Evolutionary conservation across 2,888 invertebrate genomes (phyloP).

Genomic region (Philopedon plagiatum): DNA sequence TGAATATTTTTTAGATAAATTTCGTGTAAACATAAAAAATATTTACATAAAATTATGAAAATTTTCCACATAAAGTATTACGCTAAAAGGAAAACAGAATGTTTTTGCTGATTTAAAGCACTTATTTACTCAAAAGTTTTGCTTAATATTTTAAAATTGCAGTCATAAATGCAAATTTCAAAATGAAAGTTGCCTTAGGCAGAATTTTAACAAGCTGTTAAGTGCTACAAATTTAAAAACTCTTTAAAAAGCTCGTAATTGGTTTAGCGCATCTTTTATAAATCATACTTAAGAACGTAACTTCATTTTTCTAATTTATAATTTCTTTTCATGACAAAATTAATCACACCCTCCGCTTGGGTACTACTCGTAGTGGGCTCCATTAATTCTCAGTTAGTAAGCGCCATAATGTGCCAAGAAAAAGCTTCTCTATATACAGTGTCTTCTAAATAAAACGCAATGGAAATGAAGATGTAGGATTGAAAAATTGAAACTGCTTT

Average conservation of each 20-base stretch:
- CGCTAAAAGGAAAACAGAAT: not conserved
- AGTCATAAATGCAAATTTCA: slow-evolving; percentile 12
- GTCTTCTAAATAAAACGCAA: too few relatives aligned
- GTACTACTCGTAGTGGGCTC: too few relatives aligned
- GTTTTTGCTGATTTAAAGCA: not conserved
- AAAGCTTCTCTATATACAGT: too few relatives aligned
- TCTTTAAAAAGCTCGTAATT: slow-evolving; percentile 11
- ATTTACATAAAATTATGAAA: not conserved
- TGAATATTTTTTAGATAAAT: too few relatives aligned
- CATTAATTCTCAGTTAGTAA: too few relatives aligned
- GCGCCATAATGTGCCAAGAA: too few relatives aligned
- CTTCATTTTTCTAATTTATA: not conserved
- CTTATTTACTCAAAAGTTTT: not conserved
- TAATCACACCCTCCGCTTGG: too few relatives aligned
- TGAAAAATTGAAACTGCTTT: too few relatives aligned
- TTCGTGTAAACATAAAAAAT: too few relatives aligned
- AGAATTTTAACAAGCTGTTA: slow-evolving; percentile 41
- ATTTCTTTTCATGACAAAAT: not conserved
- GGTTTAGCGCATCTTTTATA: slow-evolving; percentile 18
- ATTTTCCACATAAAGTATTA: not conserved
- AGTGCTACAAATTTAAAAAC: slow-evolving; percentile 32
- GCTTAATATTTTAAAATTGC: slow-evolving; percentile 13
- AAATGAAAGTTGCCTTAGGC: slow-evolving; percentile 18
- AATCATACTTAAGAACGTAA: not conserved
- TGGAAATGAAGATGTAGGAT: too few relatives aligned